These are phyloP conservation scores for Enoplosus armatus DNA, from an alignment of 2,797 vertebrate species.

Conservation along the genomic window DNA sequence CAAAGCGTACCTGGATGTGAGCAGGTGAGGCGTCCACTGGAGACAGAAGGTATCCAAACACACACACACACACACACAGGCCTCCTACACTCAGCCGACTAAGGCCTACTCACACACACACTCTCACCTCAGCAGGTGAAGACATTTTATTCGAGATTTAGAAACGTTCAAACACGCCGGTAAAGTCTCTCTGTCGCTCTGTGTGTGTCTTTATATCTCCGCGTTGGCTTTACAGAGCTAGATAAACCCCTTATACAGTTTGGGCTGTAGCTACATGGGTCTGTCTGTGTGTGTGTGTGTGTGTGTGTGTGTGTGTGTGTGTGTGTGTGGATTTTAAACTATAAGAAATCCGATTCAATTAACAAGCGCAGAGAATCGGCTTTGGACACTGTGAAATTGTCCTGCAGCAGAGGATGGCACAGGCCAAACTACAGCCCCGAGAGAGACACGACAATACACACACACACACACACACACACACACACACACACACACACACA, in stretches of 20 bases:
- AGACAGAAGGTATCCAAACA: slow-evolving; percentile 52
- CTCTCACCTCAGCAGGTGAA: slow-evolving; percentile 62
- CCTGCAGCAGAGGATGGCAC: slow-evolving; percentile 66
- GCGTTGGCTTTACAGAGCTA: slow-evolving; percentile 83
- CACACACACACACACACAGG: slow-evolving; percentile 4
- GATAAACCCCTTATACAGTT: slow-evolving; percentile 89
- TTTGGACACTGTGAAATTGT: slow-evolving; percentile 85
- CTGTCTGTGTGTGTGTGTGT: slow-evolving; percentile 65
- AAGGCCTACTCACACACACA: slow-evolving; percentile 11
- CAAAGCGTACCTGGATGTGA: slow-evolving; percentile 62
- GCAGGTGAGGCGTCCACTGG: slow-evolving; percentile 48
- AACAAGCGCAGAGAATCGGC: slow-evolving; percentile 88
- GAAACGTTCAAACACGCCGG: slow-evolving; percentile 75
- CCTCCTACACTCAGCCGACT: slow-evolving; percentile 4
- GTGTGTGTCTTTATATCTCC: slow-evolving; percentile 86
- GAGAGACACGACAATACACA: slow-evolving; percentile 8
- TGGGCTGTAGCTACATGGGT: slow-evolving; percentile 81
- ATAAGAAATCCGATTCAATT: slow-evolving; percentile 90
- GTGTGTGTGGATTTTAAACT: slow-evolving; percentile 86
- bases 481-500: not conserved
- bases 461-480: not conserved
- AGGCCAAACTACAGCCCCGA: slow-evolving; percentile 9
- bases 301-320: slow-evolving; percentile 68
- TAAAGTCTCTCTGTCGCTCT: slow-evolving; percentile 76
- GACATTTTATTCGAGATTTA: slow-evolving; percentile 70